Percentiles rank a stretch among this genome's conserved stretches.
These are phyloP conservation scores for Eupithecia insigniata DNA, from an alignment of 2,888 invertebrate species.

Conservation along the genomic window DNA sequence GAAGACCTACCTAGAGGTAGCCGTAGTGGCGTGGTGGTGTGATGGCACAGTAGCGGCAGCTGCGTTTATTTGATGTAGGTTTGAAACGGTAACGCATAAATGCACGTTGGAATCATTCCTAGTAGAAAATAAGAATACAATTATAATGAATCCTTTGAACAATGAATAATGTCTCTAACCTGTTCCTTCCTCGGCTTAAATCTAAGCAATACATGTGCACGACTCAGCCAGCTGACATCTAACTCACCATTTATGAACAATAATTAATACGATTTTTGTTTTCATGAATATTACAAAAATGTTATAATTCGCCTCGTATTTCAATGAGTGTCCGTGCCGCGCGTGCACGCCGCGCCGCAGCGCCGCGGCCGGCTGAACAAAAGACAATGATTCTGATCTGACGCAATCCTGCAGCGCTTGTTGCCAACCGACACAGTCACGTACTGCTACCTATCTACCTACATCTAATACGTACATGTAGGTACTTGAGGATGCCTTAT, in stretches of 20 bases:
- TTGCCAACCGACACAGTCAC: background rate
- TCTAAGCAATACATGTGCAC: background rate
- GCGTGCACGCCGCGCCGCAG: too few relatives aligned
- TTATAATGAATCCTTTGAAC: background rate
- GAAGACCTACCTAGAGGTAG: too few relatives aligned
- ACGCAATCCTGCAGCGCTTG: slow-evolving; percentile 1
- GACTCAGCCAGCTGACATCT: background rate
- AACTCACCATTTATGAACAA: too few relatives aligned
- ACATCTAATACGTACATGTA: background rate
- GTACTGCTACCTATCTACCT: background rate
- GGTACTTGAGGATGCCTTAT: too few relatives aligned
- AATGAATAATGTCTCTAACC: background rate
- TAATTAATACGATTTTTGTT: too few relatives aligned
- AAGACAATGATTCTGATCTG: background rate
- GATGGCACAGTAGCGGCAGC: background rate
- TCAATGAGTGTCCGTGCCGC: background rate
- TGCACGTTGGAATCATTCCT: background rate
- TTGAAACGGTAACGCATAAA: background rate
- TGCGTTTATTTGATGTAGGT: background rate
- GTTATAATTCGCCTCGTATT: background rate
- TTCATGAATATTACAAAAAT: too few relatives aligned
- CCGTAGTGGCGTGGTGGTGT: background rate
- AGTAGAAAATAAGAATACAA: background rate
- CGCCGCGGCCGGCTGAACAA: background rate
- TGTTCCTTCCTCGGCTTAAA: background rate